Conservation (phyloP, 2,888 invertebrate genomes). For the Oscheius onirici region DNA sequence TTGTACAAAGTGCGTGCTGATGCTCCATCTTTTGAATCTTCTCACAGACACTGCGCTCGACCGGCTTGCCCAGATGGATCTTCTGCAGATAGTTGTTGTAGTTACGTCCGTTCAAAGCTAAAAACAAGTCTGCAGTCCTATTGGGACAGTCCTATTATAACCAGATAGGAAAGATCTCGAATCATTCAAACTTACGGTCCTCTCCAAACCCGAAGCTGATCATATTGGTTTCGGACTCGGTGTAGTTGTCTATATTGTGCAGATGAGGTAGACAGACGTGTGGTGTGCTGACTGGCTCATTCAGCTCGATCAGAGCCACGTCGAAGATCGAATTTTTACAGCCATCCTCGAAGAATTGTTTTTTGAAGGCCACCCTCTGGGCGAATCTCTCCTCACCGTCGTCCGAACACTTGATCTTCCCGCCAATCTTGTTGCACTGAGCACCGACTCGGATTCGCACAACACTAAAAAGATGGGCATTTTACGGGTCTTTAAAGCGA, state of each 20-base stretch:
- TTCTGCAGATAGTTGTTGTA: not conserved
- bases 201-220: not conserved
- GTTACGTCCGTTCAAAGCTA: not conserved
- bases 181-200: not conserved
- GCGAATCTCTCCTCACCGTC: not conserved
- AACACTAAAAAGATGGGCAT: too few relatives aligned
- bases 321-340: not conserved
- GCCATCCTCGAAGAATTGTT: conserved; percentile 4
- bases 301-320: conserved; percentile 10
- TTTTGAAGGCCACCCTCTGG: not conserved
- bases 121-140: not conserved
- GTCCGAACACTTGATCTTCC: not conserved
- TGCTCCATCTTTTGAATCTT: not conserved
- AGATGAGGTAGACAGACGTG: conserved; percentile 17
- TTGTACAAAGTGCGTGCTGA: not conserved
- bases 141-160: not conserved
- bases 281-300: not conserved
- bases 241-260: not conserved
- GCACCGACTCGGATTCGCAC: too few relatives aligned
- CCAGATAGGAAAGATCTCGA: too few relatives aligned
- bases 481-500: too few relatives aligned
- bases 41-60: not conserved
- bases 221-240: not conserved
- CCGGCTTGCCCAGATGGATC: not conserved
- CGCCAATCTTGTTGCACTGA: too few relatives aligned